Conservation (phyloP, 64 coral and sea anemone species). For the Actinia equina region DNA sequence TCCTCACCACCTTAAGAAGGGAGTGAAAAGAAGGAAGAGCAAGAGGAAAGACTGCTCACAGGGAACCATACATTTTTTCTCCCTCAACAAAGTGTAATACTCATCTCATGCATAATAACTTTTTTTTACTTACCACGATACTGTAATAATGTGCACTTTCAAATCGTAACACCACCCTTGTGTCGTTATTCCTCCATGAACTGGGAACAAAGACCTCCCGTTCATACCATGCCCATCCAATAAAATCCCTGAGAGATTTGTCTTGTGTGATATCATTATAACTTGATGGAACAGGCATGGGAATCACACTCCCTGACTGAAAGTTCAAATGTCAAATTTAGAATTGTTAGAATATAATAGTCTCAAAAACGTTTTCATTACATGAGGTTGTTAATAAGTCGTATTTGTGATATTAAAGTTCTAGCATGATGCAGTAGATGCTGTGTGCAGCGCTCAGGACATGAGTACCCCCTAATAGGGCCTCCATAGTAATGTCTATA, state of each 20-base stretch:
- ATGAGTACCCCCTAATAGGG: too few species aligned
- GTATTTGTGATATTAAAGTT: too few species aligned
- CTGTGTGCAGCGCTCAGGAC: too few species aligned
- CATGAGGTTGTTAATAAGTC: too few species aligned
- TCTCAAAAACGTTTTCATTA: not conserved
- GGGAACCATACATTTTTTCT: too few species aligned
- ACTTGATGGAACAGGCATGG: constrained; percentile 98
- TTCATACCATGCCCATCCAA: constrained; percentile 99
- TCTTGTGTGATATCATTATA: constrained; percentile 98
- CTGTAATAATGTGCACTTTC: constrained; percentile 95
- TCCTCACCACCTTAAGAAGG: too few species aligned
- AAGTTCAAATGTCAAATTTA: not conserved
- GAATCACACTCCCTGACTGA: constrained; percentile 76
- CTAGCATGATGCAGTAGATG: too few species aligned
- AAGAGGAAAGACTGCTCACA: too few species aligned
- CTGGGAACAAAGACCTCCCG: constrained; percentile 64
- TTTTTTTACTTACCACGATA: constrained; percentile 70
- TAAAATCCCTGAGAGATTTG: constrained; percentile 65
- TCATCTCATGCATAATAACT: too few species aligned
- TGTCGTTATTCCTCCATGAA: constrained; percentile 61
- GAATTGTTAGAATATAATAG: not conserved
- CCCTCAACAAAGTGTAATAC: too few species aligned
- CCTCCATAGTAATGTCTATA: too few species aligned
- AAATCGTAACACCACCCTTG: constrained; percentile 85
- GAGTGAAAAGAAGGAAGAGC: too few species aligned